Evolutionary conservation across 2,888 invertebrate genomes (phyloP), one percentile per base, ranked within the genome.

Genomic region (Priapulus caudatus): DNA sequence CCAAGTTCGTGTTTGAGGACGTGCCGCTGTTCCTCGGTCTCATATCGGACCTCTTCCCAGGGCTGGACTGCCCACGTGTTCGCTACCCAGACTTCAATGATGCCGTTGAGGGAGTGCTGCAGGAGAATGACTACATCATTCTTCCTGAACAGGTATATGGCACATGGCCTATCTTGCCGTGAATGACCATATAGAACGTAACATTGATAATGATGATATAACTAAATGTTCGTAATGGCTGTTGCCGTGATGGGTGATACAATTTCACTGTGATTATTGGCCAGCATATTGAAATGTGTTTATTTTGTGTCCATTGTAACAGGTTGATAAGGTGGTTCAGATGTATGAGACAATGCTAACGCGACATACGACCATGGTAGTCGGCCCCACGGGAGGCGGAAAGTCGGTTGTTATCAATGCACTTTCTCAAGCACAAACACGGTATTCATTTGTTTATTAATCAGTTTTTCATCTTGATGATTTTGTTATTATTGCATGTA

Each of bases 341-440:
- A 67, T 92, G 69, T 89, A 90, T 67, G 90, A 92, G 74, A 88
- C 89, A 1, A 90, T 91, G 89, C 86, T 88, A 85, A 90, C 87
- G 1, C 79, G 90, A 33, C 90, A 91, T 72, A 88, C 87, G 49
- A 81, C 84, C 2, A 91, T 92, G 89, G 70, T 92, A 56, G 86
- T 91, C 2, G 92, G 92, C 0, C 89, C 90, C 19, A 91, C 91
- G 2, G 89, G 91, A 21, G 89, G 90, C 20, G 92, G 92, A 18
- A 92, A 92, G 75, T 80, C 86, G 1, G 85, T 90, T 33, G 83
- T 92, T 23, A 79, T 90, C 56, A 78, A 83, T 61, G 79, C 82
- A 1, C 72, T 91, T 45, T 80, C 84, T 57, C 81, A 82, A 63
- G 82, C 88, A 10, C 90, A 90, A 71, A 82, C 79, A 5, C 70